Evolutionary conservation across 2,797 vertebrate species (phyloP).

Genomic region (Pseudomugil tenellus): DNA sequence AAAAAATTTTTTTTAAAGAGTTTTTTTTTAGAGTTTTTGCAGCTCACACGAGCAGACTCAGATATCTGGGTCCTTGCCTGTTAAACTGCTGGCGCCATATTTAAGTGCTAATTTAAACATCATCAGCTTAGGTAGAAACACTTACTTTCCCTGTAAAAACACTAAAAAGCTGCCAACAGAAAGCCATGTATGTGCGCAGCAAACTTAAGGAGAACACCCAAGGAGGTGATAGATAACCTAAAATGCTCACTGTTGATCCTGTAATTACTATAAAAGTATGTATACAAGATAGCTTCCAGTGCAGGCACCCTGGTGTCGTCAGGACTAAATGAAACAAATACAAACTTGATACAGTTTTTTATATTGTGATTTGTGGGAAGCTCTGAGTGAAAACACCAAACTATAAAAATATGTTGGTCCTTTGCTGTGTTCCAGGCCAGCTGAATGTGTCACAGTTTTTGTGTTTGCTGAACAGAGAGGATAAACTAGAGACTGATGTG

Average conservation of each 20-base stretch:
- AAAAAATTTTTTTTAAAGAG: too few relatives aligned
- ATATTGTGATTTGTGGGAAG: slow-evolving; percentile 18
- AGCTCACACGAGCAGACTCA: too few relatives aligned
- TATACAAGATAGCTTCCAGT: slow-evolving; percentile 13
- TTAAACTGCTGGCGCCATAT: slow-evolving; percentile 4
- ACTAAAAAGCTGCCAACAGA: slow-evolving; percentile 27
- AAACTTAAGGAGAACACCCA: slow-evolving; percentile 23
- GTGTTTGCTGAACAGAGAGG: slow-evolving; percentile 45
- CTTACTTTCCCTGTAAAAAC: slow-evolving; percentile 9
- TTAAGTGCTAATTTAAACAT: slow-evolving; percentile 16
- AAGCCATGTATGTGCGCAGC: slow-evolving; percentile 21
- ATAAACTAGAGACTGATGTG: slow-evolving; percentile 72
- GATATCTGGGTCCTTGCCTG: background rate
- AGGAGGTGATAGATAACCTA: slow-evolving; percentile 13
- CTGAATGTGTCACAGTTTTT: slow-evolving; percentile 52
- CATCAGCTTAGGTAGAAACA: slow-evolving; percentile 19
- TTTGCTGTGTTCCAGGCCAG: slow-evolving; percentile 47
- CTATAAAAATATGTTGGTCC: slow-evolving; percentile 9
- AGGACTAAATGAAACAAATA: slow-evolving; percentile 25
- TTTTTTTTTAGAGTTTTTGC: too few relatives aligned
- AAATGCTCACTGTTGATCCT: slow-evolving; percentile 9
- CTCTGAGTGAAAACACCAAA: slow-evolving; percentile 9
- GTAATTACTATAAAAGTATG: slow-evolving; percentile 31
- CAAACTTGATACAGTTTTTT: slow-evolving; percentile 3
- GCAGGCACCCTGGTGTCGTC: slow-evolving; percentile 4